A percentile compares a stretch with the other conserved stretches of the same genome.
These are phyloP conservation scores for Cosmia pyralina DNA, from an alignment of 2,888 invertebrate genomes.

Conservation along the genomic window DNA sequence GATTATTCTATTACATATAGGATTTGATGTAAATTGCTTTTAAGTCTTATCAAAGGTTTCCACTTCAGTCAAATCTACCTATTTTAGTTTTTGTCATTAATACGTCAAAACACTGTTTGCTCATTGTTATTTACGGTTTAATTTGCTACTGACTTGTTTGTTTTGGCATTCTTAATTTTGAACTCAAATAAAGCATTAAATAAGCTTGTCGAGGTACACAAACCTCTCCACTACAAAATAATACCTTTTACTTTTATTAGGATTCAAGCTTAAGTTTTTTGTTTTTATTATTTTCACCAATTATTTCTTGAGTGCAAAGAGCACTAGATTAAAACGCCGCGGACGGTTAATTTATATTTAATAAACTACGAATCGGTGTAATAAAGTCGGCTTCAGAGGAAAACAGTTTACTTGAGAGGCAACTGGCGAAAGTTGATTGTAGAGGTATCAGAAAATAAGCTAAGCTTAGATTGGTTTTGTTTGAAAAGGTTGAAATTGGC, in stretches of 20 bases:
- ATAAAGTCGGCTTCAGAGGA: conserved; percentile 40
- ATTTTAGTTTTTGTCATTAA: background rate
- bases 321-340: conserved; percentile 48
- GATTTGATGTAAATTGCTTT: background rate
- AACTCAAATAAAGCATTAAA: background rate
- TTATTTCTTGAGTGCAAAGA: conserved; percentile 34
- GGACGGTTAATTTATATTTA: conserved; percentile 45
- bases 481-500: too few relatives aligned
- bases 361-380: conserved; percentile 47
- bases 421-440: conserved; percentile 1
- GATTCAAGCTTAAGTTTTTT: background rate
- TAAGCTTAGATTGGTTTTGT: conserved; percentile 6
- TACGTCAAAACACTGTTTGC: too few relatives aligned
- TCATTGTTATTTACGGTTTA: background rate
- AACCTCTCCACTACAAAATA: background rate
- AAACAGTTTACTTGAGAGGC: conserved; percentile 5
- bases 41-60: background rate
- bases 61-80: background rate
- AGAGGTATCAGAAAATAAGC: background rate
- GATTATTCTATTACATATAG: background rate
- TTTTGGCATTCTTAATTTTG: background rate
- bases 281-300: conserved; percentile 24
- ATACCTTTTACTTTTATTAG: background rate
- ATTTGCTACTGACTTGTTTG: background rate
- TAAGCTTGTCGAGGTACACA: background rate